A percentile compares a stretch with the other conserved stretches of the same genome.
These are phyloP conservation scores for Acrocephalus arundinaceus DNA, from an alignment of 2,113 vertebrate genomes.

Conservation along the genomic window DNA sequence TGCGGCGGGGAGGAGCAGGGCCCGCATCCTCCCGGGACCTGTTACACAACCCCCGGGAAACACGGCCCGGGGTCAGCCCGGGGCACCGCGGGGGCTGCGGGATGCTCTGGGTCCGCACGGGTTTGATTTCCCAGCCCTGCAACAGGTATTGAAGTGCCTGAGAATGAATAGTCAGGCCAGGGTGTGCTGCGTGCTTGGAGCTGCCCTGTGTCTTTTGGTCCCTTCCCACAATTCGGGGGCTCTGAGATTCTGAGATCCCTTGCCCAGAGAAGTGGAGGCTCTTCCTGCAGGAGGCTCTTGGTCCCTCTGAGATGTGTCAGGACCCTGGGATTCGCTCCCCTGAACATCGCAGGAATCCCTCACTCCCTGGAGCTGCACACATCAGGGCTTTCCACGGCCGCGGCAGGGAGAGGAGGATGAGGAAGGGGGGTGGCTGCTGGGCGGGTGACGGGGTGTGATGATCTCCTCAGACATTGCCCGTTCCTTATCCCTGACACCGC, in stretches of 20 bases:
- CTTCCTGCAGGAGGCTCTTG: neutral
- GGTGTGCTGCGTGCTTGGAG: fast-evolving
- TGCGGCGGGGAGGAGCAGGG: neutral
- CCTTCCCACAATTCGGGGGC: neutral
- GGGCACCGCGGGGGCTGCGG: fast-evolving
- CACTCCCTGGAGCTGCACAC: fast-evolving
- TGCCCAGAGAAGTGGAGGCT: neutral
- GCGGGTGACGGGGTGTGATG: neutral
- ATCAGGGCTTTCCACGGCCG: neutral
- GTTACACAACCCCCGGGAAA: neutral
- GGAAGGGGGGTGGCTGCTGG: neutral
- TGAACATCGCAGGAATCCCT: neutral
- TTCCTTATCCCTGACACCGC: neutral
- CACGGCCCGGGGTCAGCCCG: neutral
- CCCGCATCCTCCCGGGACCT: neutral
- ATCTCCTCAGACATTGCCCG: neutral
- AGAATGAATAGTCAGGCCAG: neutral
- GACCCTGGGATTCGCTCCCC: neutral
- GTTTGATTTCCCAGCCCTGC: neutral
- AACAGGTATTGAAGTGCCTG: neutral
- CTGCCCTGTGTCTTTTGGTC: neutral
- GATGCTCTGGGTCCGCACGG: fast-evolving
- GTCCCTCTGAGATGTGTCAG: neutral
- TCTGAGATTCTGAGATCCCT: neutral
- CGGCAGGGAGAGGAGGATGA: neutral